Evolutionary conservation across 1,140 invertebrate species (phyloP).

Genomic region (Thrips palmi): DNA sequence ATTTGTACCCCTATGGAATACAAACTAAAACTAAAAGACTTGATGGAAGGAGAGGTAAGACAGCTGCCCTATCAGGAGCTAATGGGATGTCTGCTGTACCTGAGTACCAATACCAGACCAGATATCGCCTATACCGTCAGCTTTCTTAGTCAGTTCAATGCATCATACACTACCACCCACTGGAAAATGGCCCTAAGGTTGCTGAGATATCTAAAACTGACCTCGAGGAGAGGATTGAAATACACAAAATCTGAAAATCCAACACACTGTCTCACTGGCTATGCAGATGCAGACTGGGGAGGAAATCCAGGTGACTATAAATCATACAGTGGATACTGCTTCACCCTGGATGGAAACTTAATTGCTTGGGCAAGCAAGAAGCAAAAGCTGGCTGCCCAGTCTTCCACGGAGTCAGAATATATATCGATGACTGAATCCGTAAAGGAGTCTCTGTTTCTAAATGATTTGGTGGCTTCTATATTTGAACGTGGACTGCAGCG

Average conservation of each 20-base stretch:
- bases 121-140: conserved; percentile 23
- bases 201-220: conserved; percentile 16
- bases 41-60: not conserved
- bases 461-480: too few species aligned
- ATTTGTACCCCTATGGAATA: conserved; percentile 9
- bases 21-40: not conserved
- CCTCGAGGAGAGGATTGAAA: conserved; percentile 13
- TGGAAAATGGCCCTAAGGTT: conserved; percentile 17
- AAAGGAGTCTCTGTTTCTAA: too few species aligned
- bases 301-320: too few species aligned
- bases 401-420: too few species aligned
- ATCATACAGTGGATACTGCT: too few species aligned
- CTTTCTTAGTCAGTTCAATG: conserved; percentile 18
- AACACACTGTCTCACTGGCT: conserved; percentile 7
- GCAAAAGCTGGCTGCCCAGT: too few species aligned
- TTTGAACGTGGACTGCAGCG: too few species aligned
- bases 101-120: conserved; percentile 20
- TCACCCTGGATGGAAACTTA: too few species aligned
- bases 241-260: conserved; percentile 8
- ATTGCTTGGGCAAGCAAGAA: too few species aligned
- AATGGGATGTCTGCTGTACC: conserved; percentile 21
- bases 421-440: too few species aligned
- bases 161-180: conserved; percentile 13
- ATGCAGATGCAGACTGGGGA: conserved; percentile 20
- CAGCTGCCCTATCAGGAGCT: conserved; percentile 16